These are phyloP conservation scores for Onychomys arenicola DNA, from an alignment of 2,797 vertebrate genomes.

Conservation along the genomic window DNA sequence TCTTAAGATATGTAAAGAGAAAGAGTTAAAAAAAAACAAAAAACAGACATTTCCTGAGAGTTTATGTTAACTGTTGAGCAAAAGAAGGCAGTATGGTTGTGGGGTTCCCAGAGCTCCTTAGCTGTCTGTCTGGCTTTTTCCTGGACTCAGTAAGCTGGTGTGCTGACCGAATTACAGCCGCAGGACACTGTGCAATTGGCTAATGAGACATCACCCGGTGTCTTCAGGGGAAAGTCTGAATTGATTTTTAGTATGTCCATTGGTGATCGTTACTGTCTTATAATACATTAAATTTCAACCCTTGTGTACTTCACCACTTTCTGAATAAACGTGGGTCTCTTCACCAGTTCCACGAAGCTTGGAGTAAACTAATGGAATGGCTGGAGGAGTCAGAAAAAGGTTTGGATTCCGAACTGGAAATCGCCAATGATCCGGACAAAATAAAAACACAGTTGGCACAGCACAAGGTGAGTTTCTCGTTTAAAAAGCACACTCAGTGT, in stretches of 20 bases:
- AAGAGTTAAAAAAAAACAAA: not conserved
- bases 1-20: constrained; percentile 7
- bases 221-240: not conserved
- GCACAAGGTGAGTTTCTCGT: constrained; percentile 94
- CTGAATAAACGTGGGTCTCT: constrained; percentile 51
- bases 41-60: not conserved
- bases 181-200: not conserved
- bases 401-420: constrained; percentile 97
- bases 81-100: not conserved
- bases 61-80: constrained; percentile 8
- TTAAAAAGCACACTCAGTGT: not conserved
- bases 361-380: constrained; percentile 99
- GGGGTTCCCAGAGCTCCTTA: not conserved
- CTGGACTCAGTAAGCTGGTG: not conserved
- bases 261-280: constrained; percentile 6
- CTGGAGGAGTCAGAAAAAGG: constrained; percentile 96
- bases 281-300: not conserved
- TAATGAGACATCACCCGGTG: not conserved
- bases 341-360: constrained; percentile 96
- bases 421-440: constrained; percentile 98
- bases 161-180: not conserved
- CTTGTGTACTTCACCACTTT: not conserved
- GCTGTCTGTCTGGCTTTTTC: not conserved
- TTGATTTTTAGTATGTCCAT: not conserved
- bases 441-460: constrained; percentile 96